Evolutionary conservation across 1,140 invertebrate genomes (phyloP).

Genomic region (Aphidius ervi): DNA sequence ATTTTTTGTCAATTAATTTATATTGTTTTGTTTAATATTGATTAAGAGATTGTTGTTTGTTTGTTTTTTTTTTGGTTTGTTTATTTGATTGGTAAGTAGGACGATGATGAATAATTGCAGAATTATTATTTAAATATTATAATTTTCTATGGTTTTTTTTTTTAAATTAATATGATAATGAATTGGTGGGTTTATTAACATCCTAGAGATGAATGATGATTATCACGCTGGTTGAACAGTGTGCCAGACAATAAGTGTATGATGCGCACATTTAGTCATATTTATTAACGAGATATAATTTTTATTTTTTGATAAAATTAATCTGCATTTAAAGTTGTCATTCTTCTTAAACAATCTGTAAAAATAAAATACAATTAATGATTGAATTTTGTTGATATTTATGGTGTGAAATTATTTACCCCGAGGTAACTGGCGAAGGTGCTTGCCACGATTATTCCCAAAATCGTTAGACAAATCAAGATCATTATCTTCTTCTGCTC

Average conservation of each 20-base stretch:
- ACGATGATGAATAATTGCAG: background rate
- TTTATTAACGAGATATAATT: too few species aligned
- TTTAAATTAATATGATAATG: too few species aligned
- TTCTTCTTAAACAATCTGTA: too few species aligned
- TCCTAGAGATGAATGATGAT: too few species aligned
- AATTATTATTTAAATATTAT: background rate
- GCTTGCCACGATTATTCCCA: slow-evolving; percentile 78
- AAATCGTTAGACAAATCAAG: slow-evolving; percentile 89
- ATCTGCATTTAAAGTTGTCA: too few species aligned
- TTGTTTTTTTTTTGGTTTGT: background rate
- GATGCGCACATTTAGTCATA: too few species aligned
- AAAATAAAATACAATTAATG: too few species aligned
- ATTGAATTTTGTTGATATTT: slow-evolving; percentile 33
- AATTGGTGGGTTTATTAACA: too few species aligned
- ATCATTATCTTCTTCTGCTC: slow-evolving; percentile 99
- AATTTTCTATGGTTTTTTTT: background rate
- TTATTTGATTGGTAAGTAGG: background rate
- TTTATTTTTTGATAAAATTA: background rate
- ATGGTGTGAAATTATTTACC: slow-evolving; percentile 42
- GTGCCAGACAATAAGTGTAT: too few species aligned
- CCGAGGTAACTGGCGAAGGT: slow-evolving; percentile 70
- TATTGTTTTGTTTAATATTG: background rate
- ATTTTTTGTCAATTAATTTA: background rate
- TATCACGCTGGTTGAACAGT: too few species aligned
- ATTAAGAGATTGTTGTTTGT: background rate